phyloP scores from a whole-genome alignment of 1,140 invertebrate genomes.

The Zaprionus gabonicus region DNA sequence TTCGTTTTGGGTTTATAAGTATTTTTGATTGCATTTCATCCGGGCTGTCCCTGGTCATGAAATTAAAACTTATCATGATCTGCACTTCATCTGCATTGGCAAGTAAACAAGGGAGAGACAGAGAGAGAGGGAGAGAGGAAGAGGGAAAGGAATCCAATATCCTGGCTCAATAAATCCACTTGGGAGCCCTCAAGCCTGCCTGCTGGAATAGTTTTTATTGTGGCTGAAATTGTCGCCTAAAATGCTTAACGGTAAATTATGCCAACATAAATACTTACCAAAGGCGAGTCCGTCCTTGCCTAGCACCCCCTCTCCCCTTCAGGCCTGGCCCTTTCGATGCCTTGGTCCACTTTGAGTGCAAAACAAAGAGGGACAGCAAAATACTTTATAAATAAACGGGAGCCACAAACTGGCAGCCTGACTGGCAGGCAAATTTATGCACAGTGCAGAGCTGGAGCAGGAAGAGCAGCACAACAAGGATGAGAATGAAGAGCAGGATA shows the following conservation, averaged over 20 bases:
- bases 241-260: slow-evolving; percentile 80
- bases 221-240: slow-evolving; percentile 73
- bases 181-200: slow-evolving; percentile 14
- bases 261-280: slow-evolving; percentile 68
- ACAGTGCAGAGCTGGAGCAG: slow-evolving; percentile 8
- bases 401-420: slow-evolving; percentile 37
- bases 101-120: slow-evolving; percentile 13
- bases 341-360: slow-evolving; percentile 1
- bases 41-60: slow-evolving; percentile 33
- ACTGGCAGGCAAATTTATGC: slow-evolving; percentile 67
- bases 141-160: slow-evolving; percentile 66
- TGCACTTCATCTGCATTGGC: slow-evolving; percentile 66
- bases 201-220: slow-evolving; percentile 67
- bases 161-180: slow-evolving; percentile 69
- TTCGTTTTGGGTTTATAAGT: slow-evolving; percentile 59
- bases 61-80: slow-evolving; percentile 78
- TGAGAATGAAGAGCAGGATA: neutral
- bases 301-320: neutral
- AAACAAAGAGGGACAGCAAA: slow-evolving; percentile 44
- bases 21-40: slow-evolving; percentile 70
- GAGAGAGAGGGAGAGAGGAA: neutral
- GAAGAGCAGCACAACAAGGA: slow-evolving; percentile 1
- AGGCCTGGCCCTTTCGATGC: slow-evolving; percentile 1
- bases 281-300: slow-evolving; percentile 7
- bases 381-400: slow-evolving; percentile 71